phyloP scores from a whole-genome alignment of 2,113 vertebrate genomes.

The Antigone vipio region DNA sequence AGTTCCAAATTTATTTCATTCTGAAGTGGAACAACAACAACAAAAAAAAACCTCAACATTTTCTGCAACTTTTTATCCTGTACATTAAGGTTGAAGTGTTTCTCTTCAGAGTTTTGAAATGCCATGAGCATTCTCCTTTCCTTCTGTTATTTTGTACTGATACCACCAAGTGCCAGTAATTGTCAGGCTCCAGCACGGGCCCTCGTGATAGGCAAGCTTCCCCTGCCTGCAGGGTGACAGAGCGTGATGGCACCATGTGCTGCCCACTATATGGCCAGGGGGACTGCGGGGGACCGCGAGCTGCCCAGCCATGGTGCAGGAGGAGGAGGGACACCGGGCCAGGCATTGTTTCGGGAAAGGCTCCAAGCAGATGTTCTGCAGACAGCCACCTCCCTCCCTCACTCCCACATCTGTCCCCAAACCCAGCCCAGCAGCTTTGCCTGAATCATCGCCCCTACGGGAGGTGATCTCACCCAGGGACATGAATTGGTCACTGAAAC shows the following conservation, averaged over 20 bases:
- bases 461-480: background rate
- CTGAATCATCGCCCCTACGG: fast-evolving
- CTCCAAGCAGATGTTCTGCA: background rate
- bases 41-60: background rate
- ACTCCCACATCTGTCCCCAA: background rate
- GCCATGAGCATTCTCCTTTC: fast-evolving
- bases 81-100: background rate
- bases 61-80: background rate
- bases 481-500: background rate
- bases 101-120: background rate
- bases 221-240: background rate
- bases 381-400: background rate
- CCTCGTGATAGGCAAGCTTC: fast-evolving
- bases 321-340: background rate
- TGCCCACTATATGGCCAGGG: fast-evolving
- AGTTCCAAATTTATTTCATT: background rate
- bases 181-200: too few relatives aligned
- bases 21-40: background rate
- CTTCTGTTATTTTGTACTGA: background rate
- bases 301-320: background rate
- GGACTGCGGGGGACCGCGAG: too few relatives aligned
- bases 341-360: background rate
- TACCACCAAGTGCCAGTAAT: too few relatives aligned
- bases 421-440: background rate
- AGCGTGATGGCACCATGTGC: fast-evolving